These are phyloP conservation scores for Ceratina australensis DNA, from an alignment of 1,140 invertebrate genomes.

Conservation along the genomic window DNA sequence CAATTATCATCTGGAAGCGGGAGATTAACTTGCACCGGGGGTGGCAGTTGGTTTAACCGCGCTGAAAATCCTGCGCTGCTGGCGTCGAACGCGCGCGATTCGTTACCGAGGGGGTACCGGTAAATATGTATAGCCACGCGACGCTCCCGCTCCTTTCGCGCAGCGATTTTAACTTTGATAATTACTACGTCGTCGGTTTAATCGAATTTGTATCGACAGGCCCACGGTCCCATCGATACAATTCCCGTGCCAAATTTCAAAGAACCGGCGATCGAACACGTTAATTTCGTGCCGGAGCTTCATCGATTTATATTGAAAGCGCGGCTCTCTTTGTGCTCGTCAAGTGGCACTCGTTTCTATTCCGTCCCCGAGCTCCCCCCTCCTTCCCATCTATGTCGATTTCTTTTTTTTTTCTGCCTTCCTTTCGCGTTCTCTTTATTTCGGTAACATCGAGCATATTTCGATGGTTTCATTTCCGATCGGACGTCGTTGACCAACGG, in stretches of 20 bases:
- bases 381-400: not conserved
- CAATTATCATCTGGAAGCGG: slow-evolving; percentile 6
- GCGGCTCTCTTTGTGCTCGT: slow-evolving; percentile 8
- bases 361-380: no score
- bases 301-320: slow-evolving; percentile 49
- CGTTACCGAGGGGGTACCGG: not conserved
- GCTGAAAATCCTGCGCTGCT: not conserved
- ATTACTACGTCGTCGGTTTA: slow-evolving; percentile 9
- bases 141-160: not conserved
- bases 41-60: not conserved
- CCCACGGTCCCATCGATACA: not conserved
- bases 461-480: slow-evolving; percentile 58
- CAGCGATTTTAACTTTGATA: slow-evolving; percentile 23
- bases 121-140: not conserved
- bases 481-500: slow-evolving; percentile 31
- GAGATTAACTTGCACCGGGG: slow-evolving; percentile 1
- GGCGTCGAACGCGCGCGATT: not conserved
- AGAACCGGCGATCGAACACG: slow-evolving; percentile 34
- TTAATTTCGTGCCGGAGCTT: slow-evolving; percentile 38
- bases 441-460: not conserved
- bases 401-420: not conserved
- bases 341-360: slow-evolving; percentile 36
- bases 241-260: slow-evolving; percentile 5
- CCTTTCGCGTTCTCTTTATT: not conserved
- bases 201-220: slow-evolving; percentile 20